These are phyloP conservation scores for Arrhopalites spinosus DNA, from an alignment of 2,888 invertebrate species.

Conservation along the genomic window DNA sequence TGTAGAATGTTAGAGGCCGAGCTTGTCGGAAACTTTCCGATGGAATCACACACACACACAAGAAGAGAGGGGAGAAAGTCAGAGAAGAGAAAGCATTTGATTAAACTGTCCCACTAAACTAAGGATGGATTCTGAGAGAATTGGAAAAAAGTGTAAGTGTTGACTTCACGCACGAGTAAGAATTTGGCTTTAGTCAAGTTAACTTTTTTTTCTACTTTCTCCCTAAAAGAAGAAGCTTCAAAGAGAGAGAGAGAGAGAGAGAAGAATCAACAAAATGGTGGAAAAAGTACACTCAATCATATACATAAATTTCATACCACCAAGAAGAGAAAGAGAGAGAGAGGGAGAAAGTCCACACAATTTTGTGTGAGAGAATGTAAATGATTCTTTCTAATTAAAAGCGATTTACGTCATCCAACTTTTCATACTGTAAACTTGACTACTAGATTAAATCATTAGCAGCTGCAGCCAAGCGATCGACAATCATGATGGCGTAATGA, in stretches of 20 bases:
- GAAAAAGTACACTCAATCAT: too few species aligned
- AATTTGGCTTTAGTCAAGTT: not conserved
- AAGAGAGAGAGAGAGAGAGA: too few species aligned
- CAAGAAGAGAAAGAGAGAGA: too few species aligned
- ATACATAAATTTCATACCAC: too few species aligned
- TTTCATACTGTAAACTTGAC: not conserved
- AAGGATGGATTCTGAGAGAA: slow-evolving; percentile 14
- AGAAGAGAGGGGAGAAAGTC: not conserved
- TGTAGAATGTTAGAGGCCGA: slow-evolving; percentile 3
- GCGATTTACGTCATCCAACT: slow-evolving; percentile 25
- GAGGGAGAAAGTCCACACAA: not conserved
- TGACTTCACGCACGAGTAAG: slow-evolving; percentile 22
- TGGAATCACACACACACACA: not conserved
- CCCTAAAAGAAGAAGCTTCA: too few species aligned
- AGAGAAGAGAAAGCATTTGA: slow-evolving; percentile 16
- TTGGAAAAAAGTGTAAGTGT: slow-evolving; percentile 4
- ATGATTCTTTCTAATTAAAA: slow-evolving; percentile 27
- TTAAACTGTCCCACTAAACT: slow-evolving; percentile 25
- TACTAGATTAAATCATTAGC: slow-evolving; percentile 34
- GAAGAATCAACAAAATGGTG: too few species aligned
- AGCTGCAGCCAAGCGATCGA: slow-evolving; percentile 30
- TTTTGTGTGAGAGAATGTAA: slow-evolving; percentile 9
- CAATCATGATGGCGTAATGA: not conserved
- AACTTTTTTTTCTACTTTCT: not conserved
- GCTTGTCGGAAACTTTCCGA: not conserved